A percentile compares a stretch with the other conserved stretches of the same genome.
Evolutionary conservation across 2,113 vertebrate genomes (phyloP).

Genomic region (Urocitellus parryii): DNA sequence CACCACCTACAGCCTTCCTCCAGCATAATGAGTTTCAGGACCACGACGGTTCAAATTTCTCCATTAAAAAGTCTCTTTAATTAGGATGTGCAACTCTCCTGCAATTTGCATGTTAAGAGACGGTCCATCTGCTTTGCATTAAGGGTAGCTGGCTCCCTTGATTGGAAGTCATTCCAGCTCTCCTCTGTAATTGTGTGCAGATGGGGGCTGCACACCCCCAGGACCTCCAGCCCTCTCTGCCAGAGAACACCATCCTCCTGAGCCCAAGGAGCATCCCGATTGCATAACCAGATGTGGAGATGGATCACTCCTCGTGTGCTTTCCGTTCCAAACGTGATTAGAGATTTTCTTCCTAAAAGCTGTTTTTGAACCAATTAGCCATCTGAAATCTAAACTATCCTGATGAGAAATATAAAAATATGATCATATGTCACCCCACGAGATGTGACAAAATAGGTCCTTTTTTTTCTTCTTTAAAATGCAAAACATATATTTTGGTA

Average conservation of each 20-base stretch:
- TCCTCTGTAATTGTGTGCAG: conserved; percentile 83
- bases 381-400: conserved; percentile 51
- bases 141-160: conserved; percentile 82
- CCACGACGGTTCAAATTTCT: conserved; percentile 62
- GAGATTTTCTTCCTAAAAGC: conserved; percentile 31
- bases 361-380: conserved; percentile 61
- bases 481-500: background rate
- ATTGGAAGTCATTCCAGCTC: conserved; percentile 78
- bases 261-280: conserved; percentile 70
- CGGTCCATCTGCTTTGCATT: conserved; percentile 85
- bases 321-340: conserved; percentile 76
- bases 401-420: conserved; percentile 33
- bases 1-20: background rate
- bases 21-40: background rate
- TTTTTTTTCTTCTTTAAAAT: background rate
- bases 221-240: conserved; percentile 20
- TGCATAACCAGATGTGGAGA: conserved; percentile 79
- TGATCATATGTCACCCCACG: background rate
- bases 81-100: conserved; percentile 74
- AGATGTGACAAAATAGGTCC: background rate
- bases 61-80: conserved; percentile 76
- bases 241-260: conserved; percentile 50
- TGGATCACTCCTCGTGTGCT: conserved; percentile 65
- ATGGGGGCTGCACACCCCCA: conserved; percentile 75
- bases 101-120: conserved; percentile 79